Evolutionary conservation across 2,113 vertebrate species (phyloP).

Genomic region (Lampris megalopsis): DNA sequence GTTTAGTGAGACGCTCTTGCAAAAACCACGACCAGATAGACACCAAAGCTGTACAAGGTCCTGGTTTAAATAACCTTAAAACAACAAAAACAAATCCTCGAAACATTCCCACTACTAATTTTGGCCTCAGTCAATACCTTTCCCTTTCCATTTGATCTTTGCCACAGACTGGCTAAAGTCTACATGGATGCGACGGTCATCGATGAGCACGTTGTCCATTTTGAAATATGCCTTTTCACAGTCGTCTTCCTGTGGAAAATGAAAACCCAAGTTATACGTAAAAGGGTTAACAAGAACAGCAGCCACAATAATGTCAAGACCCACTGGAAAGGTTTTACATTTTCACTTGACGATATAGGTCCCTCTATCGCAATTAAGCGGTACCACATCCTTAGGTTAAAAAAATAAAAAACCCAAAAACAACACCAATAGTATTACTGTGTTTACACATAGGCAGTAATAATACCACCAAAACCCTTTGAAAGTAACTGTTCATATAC

Average conservation of each 20-base stretch:
- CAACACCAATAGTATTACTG: neutral
- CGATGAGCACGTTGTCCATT: constrained; percentile 99
- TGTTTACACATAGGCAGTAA: neutral
- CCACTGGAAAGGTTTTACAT: neutral
- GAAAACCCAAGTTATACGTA: neutral
- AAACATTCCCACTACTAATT: neutral
- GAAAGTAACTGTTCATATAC: too few species aligned
- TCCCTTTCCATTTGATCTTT: constrained; percentile 98
- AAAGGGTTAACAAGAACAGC: neutral
- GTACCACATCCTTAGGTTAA: constrained; percentile 1
- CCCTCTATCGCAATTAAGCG: constrained; percentile 7
- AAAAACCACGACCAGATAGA: too few species aligned
- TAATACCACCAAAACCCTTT: neutral
- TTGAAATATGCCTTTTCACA: constrained; percentile 99
- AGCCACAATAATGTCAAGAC: neutral
- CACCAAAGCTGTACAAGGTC: neutral
- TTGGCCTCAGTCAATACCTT: constrained; percentile 81
- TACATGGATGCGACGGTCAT: constrained; percentile 95
- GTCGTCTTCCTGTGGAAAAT: constrained; percentile 87
- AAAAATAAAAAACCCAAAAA: neutral
- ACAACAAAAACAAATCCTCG: neutral
- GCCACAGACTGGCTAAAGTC: constrained; percentile 99
- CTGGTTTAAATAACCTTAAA: too few species aligned
- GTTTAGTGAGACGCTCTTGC: neutral
- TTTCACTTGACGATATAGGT: constrained; percentile 2